A percentile compares a stretch with the other conserved stretches of the same genome.
phyloP scores from a whole-genome alignment of 2,888 invertebrate genomes.

The Drosophila monieri region DNA sequence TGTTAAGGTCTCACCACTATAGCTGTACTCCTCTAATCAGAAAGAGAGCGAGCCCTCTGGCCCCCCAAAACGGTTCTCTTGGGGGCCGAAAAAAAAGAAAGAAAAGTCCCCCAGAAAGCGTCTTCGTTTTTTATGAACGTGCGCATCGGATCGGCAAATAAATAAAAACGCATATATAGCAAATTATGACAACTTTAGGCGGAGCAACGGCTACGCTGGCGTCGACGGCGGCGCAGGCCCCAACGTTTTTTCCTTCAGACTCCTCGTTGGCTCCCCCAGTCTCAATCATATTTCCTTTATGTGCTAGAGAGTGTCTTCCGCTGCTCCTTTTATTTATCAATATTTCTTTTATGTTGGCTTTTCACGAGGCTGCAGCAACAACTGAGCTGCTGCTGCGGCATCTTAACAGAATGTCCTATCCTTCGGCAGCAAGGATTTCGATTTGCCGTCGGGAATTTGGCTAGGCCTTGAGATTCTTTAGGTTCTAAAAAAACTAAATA shows the following conservation, averaged over 20 bases:
- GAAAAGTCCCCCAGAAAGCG: slow-evolving; percentile 19
- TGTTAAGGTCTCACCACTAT: slow-evolving; percentile 17
- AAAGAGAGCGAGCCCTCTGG: slow-evolving; percentile 13
- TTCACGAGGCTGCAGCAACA: slow-evolving; percentile 13
- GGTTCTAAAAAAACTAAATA: not conserved
- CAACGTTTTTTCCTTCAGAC: slow-evolving; percentile 28
- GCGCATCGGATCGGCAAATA: slow-evolving; percentile 58
- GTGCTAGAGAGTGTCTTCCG: slow-evolving; percentile 22
- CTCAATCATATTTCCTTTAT: slow-evolving; percentile 70
- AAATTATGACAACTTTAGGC: slow-evolving; percentile 84
- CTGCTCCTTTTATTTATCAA: slow-evolving; percentile 65
- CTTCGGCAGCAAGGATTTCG: slow-evolving; percentile 14
- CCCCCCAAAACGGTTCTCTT: not conserved
- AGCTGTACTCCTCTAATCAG: slow-evolving; percentile 24
- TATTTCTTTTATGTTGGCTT: slow-evolving; percentile 57
- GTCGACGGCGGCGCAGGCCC: slow-evolving; percentile 47
- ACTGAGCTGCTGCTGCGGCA: slow-evolving; percentile 17
- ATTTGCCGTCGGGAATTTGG: slow-evolving; percentile 39
- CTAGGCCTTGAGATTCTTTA: not conserved
- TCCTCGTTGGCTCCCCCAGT: slow-evolving; percentile 46
- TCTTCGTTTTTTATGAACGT: slow-evolving; percentile 43
- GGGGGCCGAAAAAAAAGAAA: not conserved
- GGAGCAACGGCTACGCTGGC: slow-evolving; percentile 73
- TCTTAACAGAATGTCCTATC: slow-evolving; percentile 56
- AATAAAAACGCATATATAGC: slow-evolving; percentile 65